Base-by-base conservation (phyloP, 35 echinoderm and acorn worm species). In the Antedon bifida region DNA sequence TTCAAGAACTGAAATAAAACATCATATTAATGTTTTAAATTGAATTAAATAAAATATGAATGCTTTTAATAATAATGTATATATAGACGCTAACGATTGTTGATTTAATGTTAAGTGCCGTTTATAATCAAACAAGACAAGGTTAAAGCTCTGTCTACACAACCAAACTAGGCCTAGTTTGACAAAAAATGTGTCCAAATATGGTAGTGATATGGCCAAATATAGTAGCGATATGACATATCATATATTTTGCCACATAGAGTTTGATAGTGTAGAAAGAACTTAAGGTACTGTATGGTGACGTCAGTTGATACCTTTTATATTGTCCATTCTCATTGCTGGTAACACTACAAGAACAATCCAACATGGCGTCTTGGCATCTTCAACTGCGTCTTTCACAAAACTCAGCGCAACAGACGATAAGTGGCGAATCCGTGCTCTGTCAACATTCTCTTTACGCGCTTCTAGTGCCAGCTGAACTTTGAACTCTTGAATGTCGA, bases 401-500 rank as follows among this genome's bases (percentile, higher is more conserved):
- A 97, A 97, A 77, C 90, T 97, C 14, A 97, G 35, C 0, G 90
- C 92, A 26, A 92, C 85, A 32, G 90, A 39, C 75, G 90, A 85
- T 2, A 92, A 78, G 32, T 90, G 74, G 32, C 77, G 80, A 23
- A 97, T 55, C 31, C 84, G 78, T 19, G 75, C 33, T 76, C 85
- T 76, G 79, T 92, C 90, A 14, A 92, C 84, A 31, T 83, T 38
- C 9, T 75, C 79, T 42, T 92, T 90, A 21, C 64, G 89, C 0
- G 77, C 82, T 45, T 97, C 90, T 17, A 84, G 75, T 28, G 90
- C 85, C 36, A 97, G 39, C 76, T 92, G 94, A 10, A 87, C 85
- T 82, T 92, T 97, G 85, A 85, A 92, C 33, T 97, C 94, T 34
- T 83, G 76, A 26, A 92, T 86, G 51, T 97, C 90, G 83, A 97